Base-by-base conservation (phyloP, 2,797 vertebrate genomes). In the Centroberyx gerrardi region DNA sequence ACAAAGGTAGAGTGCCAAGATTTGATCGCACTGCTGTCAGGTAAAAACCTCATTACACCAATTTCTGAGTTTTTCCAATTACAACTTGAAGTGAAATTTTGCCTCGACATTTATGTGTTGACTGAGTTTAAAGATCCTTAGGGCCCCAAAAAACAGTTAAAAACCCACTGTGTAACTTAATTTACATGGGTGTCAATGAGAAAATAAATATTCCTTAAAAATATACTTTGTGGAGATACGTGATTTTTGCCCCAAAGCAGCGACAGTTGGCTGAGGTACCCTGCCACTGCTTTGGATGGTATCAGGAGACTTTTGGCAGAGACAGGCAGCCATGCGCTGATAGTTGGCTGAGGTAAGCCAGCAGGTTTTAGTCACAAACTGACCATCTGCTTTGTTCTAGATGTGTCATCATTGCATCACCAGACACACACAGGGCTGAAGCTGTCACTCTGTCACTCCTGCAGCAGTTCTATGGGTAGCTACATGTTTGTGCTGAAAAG, bases 311-410 rank as follows among this genome's bases (percentile, higher is more conserved):
- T 82, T 56, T 65, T 88, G 82, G 85, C 82, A 82, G 74, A 74
- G 58, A 58, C 38, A 13, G 36, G 9, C 58, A 33, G 65, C 53
- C 46, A 1, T 53, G 85, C 40, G 15, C 59, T 36, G 72, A 67
- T 54, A 58, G 62, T 78, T 91, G 90, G 87, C 85, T 69, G 51
- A 67, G 72, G 61, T 42, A 64, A 58, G 60, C 18, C 66, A 29
- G 66, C 81, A 89, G 82, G 88, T 81, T 89, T 71, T 74, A 42
- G 67, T 80, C 83, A 86, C 81, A 86, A 76, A 77, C 81, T 73
- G 86, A 84, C 93, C 91, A 93, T 94, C 93, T 92, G 93, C 63
- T 92, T 87, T 80, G 62, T 65, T 84, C 64, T 72, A 29, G 49
- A 80, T 73, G 83, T 76, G 86, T 87, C 82, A 86, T 77, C 29